Percentiles rank a stretch among this genome's conserved stretches.
These are phyloP conservation scores for Eulacestoma nigropectus DNA, from an alignment of 2,113 vertebrate species.

Conservation along the genomic window DNA sequence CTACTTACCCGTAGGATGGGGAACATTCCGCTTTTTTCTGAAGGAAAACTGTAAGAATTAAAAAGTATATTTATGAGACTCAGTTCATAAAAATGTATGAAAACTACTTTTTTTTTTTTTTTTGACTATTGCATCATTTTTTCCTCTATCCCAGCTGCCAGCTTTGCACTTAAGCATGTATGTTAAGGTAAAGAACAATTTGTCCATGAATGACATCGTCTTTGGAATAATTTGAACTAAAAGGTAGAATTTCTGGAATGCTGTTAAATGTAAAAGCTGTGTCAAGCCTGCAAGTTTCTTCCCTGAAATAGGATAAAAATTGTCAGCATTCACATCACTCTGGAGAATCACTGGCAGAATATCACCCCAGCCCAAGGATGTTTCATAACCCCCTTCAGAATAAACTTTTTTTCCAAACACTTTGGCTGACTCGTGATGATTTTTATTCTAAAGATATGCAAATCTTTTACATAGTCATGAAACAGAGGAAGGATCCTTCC, in stretches of 20 bases:
- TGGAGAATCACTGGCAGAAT: background rate
- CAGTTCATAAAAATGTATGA: background rate
- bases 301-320: background rate
- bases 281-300: background rate
- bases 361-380: background rate
- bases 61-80: background rate
- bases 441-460: background rate
- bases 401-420: background rate
- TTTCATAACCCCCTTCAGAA: background rate
- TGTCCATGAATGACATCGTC: background rate
- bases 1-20: background rate
- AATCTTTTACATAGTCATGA: background rate
- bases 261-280: background rate
- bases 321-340: background rate
- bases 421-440: background rate
- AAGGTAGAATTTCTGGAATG: background rate
- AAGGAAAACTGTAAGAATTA: background rate
- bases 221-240: background rate
- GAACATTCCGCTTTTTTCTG: background rate
- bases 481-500: background rate
- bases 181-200: background rate
- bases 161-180: background rate
- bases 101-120: background rate
- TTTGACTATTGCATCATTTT: background rate
- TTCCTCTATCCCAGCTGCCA: background rate